Base-by-base conservation (phyloP, 2,888 invertebrate species). In the Dynastes hyllus region DNA sequence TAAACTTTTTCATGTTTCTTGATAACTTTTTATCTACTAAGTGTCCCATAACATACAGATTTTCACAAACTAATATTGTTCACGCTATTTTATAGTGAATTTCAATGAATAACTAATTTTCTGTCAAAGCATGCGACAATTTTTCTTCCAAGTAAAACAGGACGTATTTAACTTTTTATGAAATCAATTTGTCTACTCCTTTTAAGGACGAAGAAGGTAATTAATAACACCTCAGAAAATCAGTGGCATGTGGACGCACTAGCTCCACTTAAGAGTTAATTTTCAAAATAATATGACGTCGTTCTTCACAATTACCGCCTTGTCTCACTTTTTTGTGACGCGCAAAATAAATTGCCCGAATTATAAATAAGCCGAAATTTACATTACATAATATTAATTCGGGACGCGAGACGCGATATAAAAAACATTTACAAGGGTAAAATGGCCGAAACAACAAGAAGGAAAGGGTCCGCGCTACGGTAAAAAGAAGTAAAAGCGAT, bases 381-480 rank as follows among this genome's bases (percentile, higher is more conserved):
- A 73, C 58, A 58, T 75, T 75, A 75, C 61, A 75, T 75, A 75
- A 75, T 75, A 61, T 75, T 75, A 75, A 75, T 75, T 61, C 27
- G 27, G 45, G 45, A 22, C 9, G 37, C 51, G 29, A 22, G 8
- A 4, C 5, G 53, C 22, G 37, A 27, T 16, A 58, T 55, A 71
- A 71, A 55, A 45, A 27, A 27, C 45, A 13, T 45, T n/a, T 2
- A 13, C 4, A 22, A 45, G 37, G 45, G 27, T 22, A 45, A 27
- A 73, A 37, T 75, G 73, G 22, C 22, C 37, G 53, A 55, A 66
- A 45, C 11, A n/a, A 61, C 45, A 22, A 27, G 40, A 13, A 61
- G 16, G 40, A 29, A 13, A 45, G 9, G 55, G 22, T 22, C 55
- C 55, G 22, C 22, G 22, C 29, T 50, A 16, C 45, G n/a, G 22